Evolutionary conservation across 1,140 invertebrate species (phyloP), one percentile per base, ranked within the genome.

Genomic region (Drosophila paulistorum): DNA sequence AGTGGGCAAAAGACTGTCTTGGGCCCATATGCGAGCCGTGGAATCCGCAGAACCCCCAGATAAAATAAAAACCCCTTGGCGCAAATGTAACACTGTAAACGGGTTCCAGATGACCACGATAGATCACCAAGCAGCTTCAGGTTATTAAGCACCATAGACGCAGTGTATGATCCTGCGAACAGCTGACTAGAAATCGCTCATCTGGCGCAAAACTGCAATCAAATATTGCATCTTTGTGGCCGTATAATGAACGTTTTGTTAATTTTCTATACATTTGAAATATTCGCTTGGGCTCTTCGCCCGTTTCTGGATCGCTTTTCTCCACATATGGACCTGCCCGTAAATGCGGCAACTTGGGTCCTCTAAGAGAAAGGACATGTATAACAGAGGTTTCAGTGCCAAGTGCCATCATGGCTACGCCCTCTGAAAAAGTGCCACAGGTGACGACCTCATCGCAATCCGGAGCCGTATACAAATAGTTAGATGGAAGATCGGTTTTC

Each of bases 91-190:
- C 79, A n/a, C 65, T 61, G 41, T 55, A 71, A 10, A 82, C 26
- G 4, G 79, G 30, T 0, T 42, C 9, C 11, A 57, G 33, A 23
- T 83, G 83, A 0, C 79, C 83, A 0, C 48, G 58, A 65, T 77
- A 86, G 20, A 83, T 74, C n/a, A 87, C 76, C 9, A 83, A 37
- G 35, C 83, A 87, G 35, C 17, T 59, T 79, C 83, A 86, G 35
- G 79, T 71, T 11, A 74, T n/a, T 13, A 86, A 48, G 10, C 79
- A 83, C 83, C 83, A 86, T 9, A 78, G 45, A 0, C 83, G 83
- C 11, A 79, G 62, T 17, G 48, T 74, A n/a, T 30, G 57, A 13
- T 86, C 83, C 54, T 77, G 57, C 0, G 83, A 82, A 13, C 72
- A 79, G 48, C 51, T 83, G 3, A 86, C 30, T n/a, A 86, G 3